Evolutionary conservation across 2,113 vertebrate species (phyloP), one percentile per base, ranked within the genome.

Genomic region (Mionectes macconnelli): DNA sequence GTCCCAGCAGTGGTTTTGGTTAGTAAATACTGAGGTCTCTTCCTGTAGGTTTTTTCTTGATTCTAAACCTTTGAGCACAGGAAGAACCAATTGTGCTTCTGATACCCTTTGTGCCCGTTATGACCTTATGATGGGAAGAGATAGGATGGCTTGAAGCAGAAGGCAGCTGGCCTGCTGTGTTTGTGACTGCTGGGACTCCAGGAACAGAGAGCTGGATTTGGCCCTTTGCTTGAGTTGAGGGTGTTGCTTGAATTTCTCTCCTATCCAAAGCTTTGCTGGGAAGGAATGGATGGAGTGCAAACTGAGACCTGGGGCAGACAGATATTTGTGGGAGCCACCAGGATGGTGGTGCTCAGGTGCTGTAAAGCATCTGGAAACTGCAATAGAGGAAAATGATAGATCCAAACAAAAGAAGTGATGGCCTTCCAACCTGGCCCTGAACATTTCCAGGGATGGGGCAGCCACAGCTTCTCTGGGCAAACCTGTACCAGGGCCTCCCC

Each of bases 401-500:
- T 64, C 56, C 47, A 67, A 56, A 64, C 49, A 56, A 37, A 28
- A 10, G 5, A 16, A 77, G 45, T 5, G 4, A 12, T 17, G 74
- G 49, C 45, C 60, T 93, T 91, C 78, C 53, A 47, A 0, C 30
- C 62, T 37, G 50, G 6, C 40, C 12, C 47, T 47, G 69, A 9
- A 22, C n/a, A 35, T 11, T 22, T 25, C 15, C 62, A 83, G n/a
- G 30, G 55, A 25, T 53, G 62, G 5, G 1, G 14, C 70, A 83
- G 40, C 47, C 55, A 47, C 62, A 69, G 20, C 20, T 75, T 25
- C 62, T 53, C 24, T 89, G 62, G 60, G 3, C 5, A 83, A 83
- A 0, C n/a, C 27, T 57, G 12, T 44, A 27, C 50, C 59, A 57
- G 22, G 14, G 1, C 27, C 13, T 24, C n/a, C 4, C 0, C 55